These are phyloP conservation scores for Aptenodytes forsteri DNA, from an alignment of 2,113 vertebrate genomes.

Conservation along the genomic window DNA sequence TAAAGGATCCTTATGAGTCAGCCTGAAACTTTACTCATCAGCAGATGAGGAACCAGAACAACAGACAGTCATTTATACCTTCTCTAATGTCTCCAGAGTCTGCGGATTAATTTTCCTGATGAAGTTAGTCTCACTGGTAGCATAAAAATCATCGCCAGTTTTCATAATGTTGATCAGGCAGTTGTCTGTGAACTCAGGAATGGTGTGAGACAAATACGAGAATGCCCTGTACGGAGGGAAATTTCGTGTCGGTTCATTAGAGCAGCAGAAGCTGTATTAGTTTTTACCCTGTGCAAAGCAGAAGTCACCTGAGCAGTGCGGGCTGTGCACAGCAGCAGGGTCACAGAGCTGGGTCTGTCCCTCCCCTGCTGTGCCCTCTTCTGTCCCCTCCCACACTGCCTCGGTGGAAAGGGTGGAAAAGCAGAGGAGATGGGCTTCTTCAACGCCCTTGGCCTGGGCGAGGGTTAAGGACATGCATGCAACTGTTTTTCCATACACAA, in stretches of 20 bases:
- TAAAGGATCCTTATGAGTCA: not conserved
- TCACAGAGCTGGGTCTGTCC: not conserved
- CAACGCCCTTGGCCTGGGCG: not conserved
- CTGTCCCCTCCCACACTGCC: not conserved
- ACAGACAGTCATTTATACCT: constrained; percentile 71
- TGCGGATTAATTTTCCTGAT: constrained; percentile 86
- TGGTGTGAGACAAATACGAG: constrained; percentile 83
- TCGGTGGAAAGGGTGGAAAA: not conserved
- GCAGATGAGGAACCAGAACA: not conserved
- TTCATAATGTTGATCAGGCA: constrained; percentile 92
- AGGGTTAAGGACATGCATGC: not conserved
- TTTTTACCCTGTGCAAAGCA: not conserved
- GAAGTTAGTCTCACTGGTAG: constrained; percentile 90
- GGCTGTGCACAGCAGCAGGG: not conserved
- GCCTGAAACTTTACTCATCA: not conserved
- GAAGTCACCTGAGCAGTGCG: not conserved
- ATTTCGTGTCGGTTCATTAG: not conserved
- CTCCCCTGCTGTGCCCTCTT: not conserved
- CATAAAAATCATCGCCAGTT: constrained; percentile 88
- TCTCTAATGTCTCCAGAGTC: constrained; percentile 86
- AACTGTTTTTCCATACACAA: not conserved
- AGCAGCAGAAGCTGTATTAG: not conserved
- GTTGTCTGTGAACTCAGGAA: constrained; percentile 96
- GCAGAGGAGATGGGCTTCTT: not conserved
- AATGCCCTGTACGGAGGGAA: constrained; percentile 76